These are phyloP conservation scores for Acanthoscelides obtectus DNA, from an alignment of 2,888 invertebrate genomes.

Conservation along the genomic window DNA sequence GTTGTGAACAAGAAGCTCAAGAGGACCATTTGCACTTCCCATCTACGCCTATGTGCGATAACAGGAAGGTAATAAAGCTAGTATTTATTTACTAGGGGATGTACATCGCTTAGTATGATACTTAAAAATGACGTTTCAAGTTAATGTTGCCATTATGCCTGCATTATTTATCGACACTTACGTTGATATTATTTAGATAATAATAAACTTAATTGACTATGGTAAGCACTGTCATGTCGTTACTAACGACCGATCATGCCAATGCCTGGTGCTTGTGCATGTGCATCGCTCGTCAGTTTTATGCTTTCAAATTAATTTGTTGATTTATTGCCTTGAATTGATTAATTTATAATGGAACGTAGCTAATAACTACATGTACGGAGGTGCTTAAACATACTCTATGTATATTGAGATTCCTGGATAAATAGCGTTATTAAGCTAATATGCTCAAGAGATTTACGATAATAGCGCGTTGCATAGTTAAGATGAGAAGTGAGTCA, in stretches of 20 bases:
- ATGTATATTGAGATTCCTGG: not conserved
- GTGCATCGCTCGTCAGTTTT: not conserved
- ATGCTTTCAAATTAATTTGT: not conserved
- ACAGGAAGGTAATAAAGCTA: not conserved
- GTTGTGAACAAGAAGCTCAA: too few species aligned
- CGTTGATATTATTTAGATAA: not conserved
- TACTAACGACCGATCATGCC: not conserved
- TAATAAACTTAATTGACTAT: not conserved
- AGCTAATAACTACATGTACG: not conserved
- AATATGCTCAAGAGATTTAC: too few species aligned
- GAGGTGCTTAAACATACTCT: not conserved
- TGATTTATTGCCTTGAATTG: not conserved
- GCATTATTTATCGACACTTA: not conserved
- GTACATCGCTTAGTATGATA: not conserved
- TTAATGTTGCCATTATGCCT: not conserved
- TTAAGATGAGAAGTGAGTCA: too few species aligned
- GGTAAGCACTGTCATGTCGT: not conserved
- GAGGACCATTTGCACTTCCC: too few species aligned
- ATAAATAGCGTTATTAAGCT: too few species aligned
- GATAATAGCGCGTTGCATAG: too few species aligned
- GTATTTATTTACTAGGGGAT: not conserved
- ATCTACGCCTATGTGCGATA: not conserved
- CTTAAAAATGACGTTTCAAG: not conserved
- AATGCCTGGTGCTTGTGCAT: too few species aligned
- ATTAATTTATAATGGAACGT: not conserved